Conservation (phyloP, 1,140 invertebrate species). For the Drusus annulatus region DNA sequence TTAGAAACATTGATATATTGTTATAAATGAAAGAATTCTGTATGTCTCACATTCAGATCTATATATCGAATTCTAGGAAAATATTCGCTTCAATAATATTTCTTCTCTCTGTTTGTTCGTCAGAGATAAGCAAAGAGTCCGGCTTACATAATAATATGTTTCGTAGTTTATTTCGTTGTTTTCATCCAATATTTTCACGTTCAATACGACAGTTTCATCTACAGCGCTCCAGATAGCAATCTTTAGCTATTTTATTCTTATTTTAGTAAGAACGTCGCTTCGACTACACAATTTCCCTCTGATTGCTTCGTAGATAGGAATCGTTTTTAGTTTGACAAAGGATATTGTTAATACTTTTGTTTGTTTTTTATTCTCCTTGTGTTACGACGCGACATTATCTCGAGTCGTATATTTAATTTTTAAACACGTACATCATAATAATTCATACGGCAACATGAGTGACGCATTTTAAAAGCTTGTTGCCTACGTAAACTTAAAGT, state of each 20-base stretch:
- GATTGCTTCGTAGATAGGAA: constrained; percentile 14
- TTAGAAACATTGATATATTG: too few relatives aligned
- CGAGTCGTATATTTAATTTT: too few relatives aligned
- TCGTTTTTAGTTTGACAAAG: constrained; percentile 18
- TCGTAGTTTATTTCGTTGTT: constrained; percentile 25
- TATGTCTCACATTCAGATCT: neutral
- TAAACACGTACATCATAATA: too few relatives aligned
- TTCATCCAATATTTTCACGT: constrained; percentile 10
- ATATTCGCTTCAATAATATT: neutral
- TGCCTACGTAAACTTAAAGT: too few relatives aligned
- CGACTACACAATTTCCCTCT: constrained; percentile 13
- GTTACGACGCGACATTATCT: too few relatives aligned
- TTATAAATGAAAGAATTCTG: too few relatives aligned
- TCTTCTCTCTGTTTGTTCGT: neutral
- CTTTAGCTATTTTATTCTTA: constrained; percentile 26
- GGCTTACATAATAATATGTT: neutral
- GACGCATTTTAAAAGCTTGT: too few relatives aligned
- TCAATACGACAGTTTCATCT: constrained; percentile 23
- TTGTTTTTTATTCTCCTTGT: neutral
- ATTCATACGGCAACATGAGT: too few relatives aligned
- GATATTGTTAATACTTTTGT: neutral
- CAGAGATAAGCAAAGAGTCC: neutral
- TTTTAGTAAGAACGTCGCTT: constrained; percentile 24
- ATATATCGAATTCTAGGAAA: neutral
- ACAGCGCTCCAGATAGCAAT: constrained; percentile 32